Conservation (phyloP, 2,888 invertebrate genomes). For the Rhagonycha lutea region DNA sequence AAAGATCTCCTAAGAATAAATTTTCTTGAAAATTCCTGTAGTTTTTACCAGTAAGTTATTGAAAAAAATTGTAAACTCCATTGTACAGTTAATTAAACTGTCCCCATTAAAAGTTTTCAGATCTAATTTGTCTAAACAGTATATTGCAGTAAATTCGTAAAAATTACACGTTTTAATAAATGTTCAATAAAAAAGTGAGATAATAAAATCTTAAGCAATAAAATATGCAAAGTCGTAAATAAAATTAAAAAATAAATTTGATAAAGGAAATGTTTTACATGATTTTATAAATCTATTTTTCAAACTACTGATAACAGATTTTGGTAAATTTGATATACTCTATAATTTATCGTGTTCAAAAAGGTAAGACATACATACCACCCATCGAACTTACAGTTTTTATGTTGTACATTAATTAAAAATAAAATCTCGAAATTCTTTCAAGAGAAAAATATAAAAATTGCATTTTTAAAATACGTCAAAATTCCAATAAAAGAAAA, state of each 20-base stretch:
- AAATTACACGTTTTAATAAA: neutral
- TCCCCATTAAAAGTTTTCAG: neutral
- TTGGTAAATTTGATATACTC: neutral
- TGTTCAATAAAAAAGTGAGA: neutral
- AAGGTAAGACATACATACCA: neutral
- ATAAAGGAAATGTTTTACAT: neutral
- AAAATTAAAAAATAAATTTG: neutral
- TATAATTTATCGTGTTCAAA: neutral
- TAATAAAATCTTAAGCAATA: neutral
- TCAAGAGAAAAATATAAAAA: neutral
- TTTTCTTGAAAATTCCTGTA: neutral
- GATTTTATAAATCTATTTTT: neutral
- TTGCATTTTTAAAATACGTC: neutral
- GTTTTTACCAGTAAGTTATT: neutral
- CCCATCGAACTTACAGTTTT: neutral
- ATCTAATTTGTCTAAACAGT: neutral
- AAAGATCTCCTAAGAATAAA: neutral
- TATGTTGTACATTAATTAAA: neutral
- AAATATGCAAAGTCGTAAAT: neutral
- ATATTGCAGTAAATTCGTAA: neutral
- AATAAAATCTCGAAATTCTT: neutral
- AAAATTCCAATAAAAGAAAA: neutral
- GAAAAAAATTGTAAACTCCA: neutral
- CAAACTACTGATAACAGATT: neutral
- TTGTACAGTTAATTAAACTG: neutral